A percentile compares a stretch with the other conserved stretches of the same genome.
These are phyloP conservation scores for Poeciliopsis gracilis DNA, from an alignment of 2,797 vertebrate species.

Conservation along the genomic window DNA sequence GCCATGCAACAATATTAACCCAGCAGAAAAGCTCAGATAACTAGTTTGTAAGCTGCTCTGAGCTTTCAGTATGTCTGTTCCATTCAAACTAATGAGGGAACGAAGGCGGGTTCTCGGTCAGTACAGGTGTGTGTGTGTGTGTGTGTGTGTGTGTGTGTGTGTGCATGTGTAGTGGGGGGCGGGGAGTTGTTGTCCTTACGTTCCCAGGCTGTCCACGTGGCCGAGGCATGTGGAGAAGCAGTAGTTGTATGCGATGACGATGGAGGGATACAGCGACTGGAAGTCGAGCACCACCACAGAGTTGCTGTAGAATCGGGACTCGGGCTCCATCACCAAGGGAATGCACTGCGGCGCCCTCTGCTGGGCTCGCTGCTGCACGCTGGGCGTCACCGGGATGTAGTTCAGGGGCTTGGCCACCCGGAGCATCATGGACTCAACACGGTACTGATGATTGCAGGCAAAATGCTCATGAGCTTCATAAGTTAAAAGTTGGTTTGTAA, in stretches of 20 bases:
- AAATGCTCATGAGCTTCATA: too few species aligned
- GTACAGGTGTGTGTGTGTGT: not conserved
- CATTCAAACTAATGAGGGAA: conserved; percentile 39
- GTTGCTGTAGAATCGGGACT: conserved; percentile 98
- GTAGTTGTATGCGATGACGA: conserved; percentile 99
- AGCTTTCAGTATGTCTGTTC: conserved; percentile 36
- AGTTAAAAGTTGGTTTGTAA: not conserved
- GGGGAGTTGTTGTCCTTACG: conserved; percentile 80
- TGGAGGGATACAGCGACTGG: conserved; percentile 96
- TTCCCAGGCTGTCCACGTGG: conserved; percentile 91
- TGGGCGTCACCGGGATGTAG: conserved; percentile 93
- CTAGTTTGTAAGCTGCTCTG: conserved; percentile 17
- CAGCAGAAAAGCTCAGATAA: conserved; percentile 23
- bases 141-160: not conserved
- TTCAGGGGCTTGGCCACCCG: conserved; percentile 96
- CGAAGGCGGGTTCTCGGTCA: not conserved
- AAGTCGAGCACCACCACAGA: conserved; percentile 96
- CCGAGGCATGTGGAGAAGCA: conserved; percentile 98
- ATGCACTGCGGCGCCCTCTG: conserved; percentile 93
- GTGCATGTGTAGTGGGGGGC: not conserved
- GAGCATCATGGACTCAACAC: conserved; percentile 99
- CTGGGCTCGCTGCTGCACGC: conserved; percentile 90
- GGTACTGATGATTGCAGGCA: conserved; percentile 77
- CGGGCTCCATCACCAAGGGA: conserved; percentile 95
- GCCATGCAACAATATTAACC: conserved; percentile 61